Base-by-base conservation (phyloP, 2,797 vertebrate genomes). In the Coendou prehensilis region DNA sequence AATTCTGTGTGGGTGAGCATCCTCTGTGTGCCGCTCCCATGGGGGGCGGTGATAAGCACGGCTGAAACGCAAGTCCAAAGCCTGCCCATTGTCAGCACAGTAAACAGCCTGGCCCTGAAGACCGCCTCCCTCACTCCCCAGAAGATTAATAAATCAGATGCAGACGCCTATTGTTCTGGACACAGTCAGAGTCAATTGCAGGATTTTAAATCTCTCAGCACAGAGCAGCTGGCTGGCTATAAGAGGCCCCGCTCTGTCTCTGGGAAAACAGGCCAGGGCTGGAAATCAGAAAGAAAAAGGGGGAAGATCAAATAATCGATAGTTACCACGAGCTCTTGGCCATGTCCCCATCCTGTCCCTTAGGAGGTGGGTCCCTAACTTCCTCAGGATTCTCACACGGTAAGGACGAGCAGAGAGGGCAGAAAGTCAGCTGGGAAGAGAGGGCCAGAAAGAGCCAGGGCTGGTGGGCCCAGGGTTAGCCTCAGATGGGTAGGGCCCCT, bases 201-300 rank as follows among this genome's bases (percentile, higher is more conserved):
- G 97, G 98, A 98, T 97, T 98, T 98, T 98, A 98, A 98, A 98
- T 97, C 97, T 98, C 97, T 98, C 98, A 98, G 97, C 97, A 97
- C 96, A 96, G 97, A 98, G 96, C 98, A 98, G 98, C 98, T 98
- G 97, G 97, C 97, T 93, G 96, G 93, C 98, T 97, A 97, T 37
- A 7, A 94, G 96, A 95, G 98, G 98, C 98, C 98, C 98, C 98
- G 0, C 93, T 73, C 91, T 95, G 98, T 98, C 97, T 98, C 98
- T 98, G 98, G 98, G 98, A 98, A 98, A 98, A 85, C 96, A 87
- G 83, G 82, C 89, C 71, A 67, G 69, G 89, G 96, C 86, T 96
- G 95, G 89, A 94, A 96, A 97, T 94, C 81, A 95, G 93, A 93
- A 95, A 94, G 84, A 87, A 56, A 91, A 91, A 54, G 71, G 63